Evolutionary conservation across 1,140 invertebrate species (phyloP), one percentile per base, ranked within the genome.

Genomic region (Colletes gigas): DNA sequence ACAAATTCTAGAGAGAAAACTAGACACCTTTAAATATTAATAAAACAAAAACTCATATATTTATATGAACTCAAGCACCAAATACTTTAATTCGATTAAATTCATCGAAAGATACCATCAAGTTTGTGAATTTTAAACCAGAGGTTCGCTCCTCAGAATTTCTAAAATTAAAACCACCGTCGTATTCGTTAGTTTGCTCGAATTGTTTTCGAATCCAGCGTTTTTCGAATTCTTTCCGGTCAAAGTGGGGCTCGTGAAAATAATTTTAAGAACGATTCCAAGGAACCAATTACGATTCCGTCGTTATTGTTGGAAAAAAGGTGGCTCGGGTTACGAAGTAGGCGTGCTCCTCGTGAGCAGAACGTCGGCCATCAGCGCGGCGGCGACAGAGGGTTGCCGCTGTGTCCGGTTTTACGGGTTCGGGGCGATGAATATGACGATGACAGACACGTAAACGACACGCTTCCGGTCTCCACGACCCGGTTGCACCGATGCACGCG

Each of bases 271-370:
- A 73, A 77, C 41, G 79, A 75, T 68, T 47, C 78, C 77, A 41
- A 86, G 85, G 78, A 87, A 74, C 72, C 81, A 87, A 87, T 87
- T 87, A 87, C 74, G 72, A 79, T 79, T 81, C 50, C 84, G 55
- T 68, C 68, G 68, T 86, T 81, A 83, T 85, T 86, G 81, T 86
- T 60, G 76, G 41, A 55, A 75, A 50, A 30, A 59, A 67, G 65
- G 59, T 67, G 69, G 50, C 54, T 75, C 77, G 55, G 70, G 72
- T 85, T 88, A 88, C 47, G 78, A 63, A 10, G 71, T 57, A 60
- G 74, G 67, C 60, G 69, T 21, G 54, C 62, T 44, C 15, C 10
- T 60, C 14, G 72, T 57, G 44, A 84, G 83, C 66, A 78, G 71
- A 82, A 85, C 41, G 79, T 52, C 69, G 39, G 52, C 55, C 67